These are phyloP conservation scores for Lasius platythorax DNA, from an alignment of 2,888 invertebrate species.

Conservation along the genomic window DNA sequence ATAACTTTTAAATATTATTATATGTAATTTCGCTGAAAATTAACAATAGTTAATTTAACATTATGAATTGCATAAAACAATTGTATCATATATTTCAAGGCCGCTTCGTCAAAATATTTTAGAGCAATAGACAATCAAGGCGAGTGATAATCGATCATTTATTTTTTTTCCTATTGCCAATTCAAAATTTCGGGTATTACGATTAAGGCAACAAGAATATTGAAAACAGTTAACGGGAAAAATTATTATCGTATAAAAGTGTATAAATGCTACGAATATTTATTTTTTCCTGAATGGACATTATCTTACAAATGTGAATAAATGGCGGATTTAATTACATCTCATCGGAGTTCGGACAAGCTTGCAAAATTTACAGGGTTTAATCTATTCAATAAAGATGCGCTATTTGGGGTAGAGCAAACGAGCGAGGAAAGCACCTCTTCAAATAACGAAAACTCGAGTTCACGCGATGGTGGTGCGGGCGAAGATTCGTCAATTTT, in stretches of 20 bases:
- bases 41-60: neutral
- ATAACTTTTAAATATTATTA: neutral
- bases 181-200: conserved; percentile 12
- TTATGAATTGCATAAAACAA: neutral
- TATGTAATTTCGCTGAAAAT: neutral
- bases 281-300: neutral
- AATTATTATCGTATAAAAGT: neutral
- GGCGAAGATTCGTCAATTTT: neutral
- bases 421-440: neutral
- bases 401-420: neutral
- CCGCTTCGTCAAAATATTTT: neutral
- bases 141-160: neutral
- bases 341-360: neutral
- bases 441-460: neutral
- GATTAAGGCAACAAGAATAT: neutral
- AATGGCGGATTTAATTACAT: conserved; percentile 9
- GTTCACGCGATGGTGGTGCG: neutral
- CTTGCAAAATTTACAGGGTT: neutral
- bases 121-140: neutral
- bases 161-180: neutral
- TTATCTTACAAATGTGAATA: neutral
- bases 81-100: neutral
- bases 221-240: neutral
- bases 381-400: neutral
- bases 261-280: neutral